Base-by-base conservation (phyloP, 2,888 invertebrate genomes). In the Drosophila anomelani region DNA sequence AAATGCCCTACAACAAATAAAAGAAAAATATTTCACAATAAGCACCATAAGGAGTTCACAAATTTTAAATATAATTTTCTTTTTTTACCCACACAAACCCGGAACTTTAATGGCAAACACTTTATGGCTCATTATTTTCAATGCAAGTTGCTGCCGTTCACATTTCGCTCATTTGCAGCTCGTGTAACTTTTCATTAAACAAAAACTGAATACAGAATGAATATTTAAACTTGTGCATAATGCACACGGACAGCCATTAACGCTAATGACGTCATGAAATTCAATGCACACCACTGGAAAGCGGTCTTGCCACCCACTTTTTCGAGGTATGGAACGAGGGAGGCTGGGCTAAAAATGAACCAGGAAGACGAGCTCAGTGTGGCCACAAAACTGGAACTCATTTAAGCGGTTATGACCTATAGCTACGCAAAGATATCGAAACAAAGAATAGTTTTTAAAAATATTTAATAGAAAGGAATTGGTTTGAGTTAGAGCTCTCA, bases 241-340 rank as follows among this genome's bases (percentile, higher is more conserved):
- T 84, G 89, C 89, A 89, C 70, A 75, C 62, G 59, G 53, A 68
- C 73, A 75, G 89, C 81, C 83, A 83, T 83, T 83, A 83, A 81
- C 89, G 81, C 83, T 83, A 83, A 83, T 84, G 83, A 83, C 89
- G 83, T 89, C 88, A 84, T 89, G 89, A 89, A 89, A 89, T 76
- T 87, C 82, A 84, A 84, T 84, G 88, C 84, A 63, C 67, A 66
- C 57, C 69, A 58, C 81, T 43, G 36, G 49, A 20, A 20, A 41
- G 26, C 17, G 23, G 44, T 5, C 38, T 9, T 15, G 36, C 26
- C 36, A 46, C 47, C 41, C 34, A 34, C 5, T 12, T 15, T 17
- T 47, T 32, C 23, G 20, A 20, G 53, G 20, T 43, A 6, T 43
- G 3, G 20, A 44, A n/a, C 2, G 26, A 17, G 20, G 36, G 20